These are phyloP conservation scores for Aphis gossypii DNA, from an alignment of 1,140 invertebrate genomes.

Conservation along the genomic window DNA sequence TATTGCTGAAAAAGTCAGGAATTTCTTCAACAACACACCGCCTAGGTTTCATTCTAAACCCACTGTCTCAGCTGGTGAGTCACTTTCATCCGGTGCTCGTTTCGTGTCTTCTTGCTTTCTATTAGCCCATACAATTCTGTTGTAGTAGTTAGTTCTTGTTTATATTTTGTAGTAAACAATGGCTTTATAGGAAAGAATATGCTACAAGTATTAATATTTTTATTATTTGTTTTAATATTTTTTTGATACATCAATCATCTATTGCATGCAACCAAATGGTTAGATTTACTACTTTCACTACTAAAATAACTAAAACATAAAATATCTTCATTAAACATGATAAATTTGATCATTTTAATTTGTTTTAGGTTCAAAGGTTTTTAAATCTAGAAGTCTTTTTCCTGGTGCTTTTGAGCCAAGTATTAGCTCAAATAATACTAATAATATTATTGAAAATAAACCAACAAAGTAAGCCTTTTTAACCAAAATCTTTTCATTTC, in stretches of 20 bases:
- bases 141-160: neutral
- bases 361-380: slow-evolving; percentile 50
- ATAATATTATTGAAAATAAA: neutral
- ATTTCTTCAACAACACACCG: slow-evolving; percentile 56
- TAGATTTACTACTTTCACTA: neutral
- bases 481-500: neutral
- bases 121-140: slow-evolving; percentile 14
- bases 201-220: neutral
- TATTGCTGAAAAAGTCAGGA: slow-evolving; percentile 56
- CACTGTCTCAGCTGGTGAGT: slow-evolving; percentile 51
- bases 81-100: slow-evolving; percentile 4
- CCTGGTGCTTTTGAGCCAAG: slow-evolving; percentile 15
- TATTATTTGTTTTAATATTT: neutral
- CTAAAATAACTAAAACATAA: neutral
- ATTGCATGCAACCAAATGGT: neutral
- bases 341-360: neutral
- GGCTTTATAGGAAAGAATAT: neutral
- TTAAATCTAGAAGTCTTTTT: slow-evolving; percentile 32
- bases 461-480: slow-evolving; percentile 5
- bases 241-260: neutral
- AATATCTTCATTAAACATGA: neutral
- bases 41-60: slow-evolving; percentile 57
- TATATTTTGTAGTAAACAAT: neutral
- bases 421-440: slow-evolving; percentile 23
- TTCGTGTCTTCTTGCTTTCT: slow-evolving; percentile 36